Evolutionary conservation across 1,140 invertebrate genomes (phyloP), one percentile per base, ranked within the genome.

Genomic region (Bombus confusus): DNA sequence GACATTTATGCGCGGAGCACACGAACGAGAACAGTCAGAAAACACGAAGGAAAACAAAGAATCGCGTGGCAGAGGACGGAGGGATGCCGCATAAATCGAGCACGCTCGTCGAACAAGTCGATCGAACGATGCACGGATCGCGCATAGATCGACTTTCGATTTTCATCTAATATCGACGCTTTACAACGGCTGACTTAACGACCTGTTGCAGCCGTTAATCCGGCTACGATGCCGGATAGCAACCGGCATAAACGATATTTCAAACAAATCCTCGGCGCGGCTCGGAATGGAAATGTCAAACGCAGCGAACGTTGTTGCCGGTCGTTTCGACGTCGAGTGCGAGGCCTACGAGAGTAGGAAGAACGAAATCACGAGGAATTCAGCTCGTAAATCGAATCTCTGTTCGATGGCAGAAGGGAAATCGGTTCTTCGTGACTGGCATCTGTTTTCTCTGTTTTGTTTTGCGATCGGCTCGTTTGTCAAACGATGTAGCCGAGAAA

Each of bases 231-330:
- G 79, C 84, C 77, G 88, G 86, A 87, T 86, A 59, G 74, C 78
- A 37, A 43, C 69, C 77, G 18, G 80, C 73, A 88, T 83, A 82
- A 87, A 89, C 90, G 86, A 87, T 85, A 91, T 88, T 92, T 91
- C 86, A 88, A 91, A 91, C 86, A 80, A 82, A 87, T 89, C 81
- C 83, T 80, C 75, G 75, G 47, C 47, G 6, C 47, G 47, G 47
- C 87, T 84, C 74, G 43, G 88, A 92, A 92, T 92, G 88, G 87
- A 92, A 92, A 91, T 91, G 92, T 92, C 92, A 92, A 88, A 86
- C 74, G 82, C 91, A 92, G 86, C 62, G 80, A 78, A 66, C 74
- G 77, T 74, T 71, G 69, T 81, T 76, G 43, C 77, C 43, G 75
- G 39, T 34, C 52, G 78, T 43, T 69, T 34, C 75, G 52, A 47